phyloP scores from a whole-genome alignment of 2,888 invertebrate species.

The Unio pictorum region DNA sequence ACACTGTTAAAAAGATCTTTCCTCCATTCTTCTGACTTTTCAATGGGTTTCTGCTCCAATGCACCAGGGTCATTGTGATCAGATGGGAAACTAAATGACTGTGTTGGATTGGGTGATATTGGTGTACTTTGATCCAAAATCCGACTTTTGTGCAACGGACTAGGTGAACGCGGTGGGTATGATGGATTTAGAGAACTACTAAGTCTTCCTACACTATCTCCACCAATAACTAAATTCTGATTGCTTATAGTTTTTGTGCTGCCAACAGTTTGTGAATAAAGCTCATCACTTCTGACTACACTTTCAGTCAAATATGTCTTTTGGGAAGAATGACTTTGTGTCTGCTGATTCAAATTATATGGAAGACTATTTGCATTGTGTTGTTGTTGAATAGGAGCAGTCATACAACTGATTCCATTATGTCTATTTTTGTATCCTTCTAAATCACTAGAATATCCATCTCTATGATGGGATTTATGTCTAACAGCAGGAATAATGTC shows the following conservation, averaged over 20 bases:
- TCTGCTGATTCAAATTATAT: constrained; percentile 25
- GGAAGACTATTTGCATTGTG: constrained; percentile 34
- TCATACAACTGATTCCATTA: constrained; percentile 3
- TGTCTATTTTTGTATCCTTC: constrained; percentile 44
- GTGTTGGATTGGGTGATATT: constrained; percentile 30
- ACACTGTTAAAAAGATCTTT: constrained; percentile 30
- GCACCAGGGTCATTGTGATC: constrained; percentile 1
- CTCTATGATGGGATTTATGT: constrained; percentile 31
- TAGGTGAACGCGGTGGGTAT: constrained; percentile 44
- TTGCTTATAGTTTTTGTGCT: constrained; percentile 8
- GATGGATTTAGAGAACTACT: too few species aligned
- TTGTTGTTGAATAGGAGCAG: constrained; percentile 20
- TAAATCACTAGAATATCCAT: constrained; percentile 65
- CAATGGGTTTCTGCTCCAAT: constrained; percentile 11
- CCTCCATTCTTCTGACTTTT: constrained; percentile 22
- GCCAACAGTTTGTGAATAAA: constrained; percentile 26
- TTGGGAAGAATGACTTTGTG: constrained; percentile 12
- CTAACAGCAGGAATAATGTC: constrained; percentile 32
- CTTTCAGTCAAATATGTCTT: constrained; percentile 13
- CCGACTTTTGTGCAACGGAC: constrained; percentile 44
- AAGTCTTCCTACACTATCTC: not conserved
- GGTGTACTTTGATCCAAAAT: constrained; percentile 59
- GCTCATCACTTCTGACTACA: constrained; percentile 34
- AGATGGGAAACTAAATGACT: constrained; percentile 13
- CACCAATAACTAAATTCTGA: constrained; percentile 2